Base-by-base conservation (phyloP, 2,113 vertebrate species). In the Miniopterus natalensis region DNA sequence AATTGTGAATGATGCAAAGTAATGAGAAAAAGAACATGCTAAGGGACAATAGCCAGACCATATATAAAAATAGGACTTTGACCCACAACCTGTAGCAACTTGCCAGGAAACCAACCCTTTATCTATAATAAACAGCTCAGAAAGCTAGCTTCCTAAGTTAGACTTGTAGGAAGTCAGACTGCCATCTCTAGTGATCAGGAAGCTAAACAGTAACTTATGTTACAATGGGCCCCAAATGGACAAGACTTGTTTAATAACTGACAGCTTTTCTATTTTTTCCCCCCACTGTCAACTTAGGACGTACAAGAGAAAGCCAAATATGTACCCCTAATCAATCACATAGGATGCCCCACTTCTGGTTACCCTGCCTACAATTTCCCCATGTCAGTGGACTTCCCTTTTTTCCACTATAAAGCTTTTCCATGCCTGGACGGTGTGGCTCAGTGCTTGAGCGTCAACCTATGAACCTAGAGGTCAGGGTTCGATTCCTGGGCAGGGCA, bases 1-100 rank as follows among this genome's bases (percentile, higher is more conserved):
- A 83, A 84, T 40, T 94, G 49, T 84, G 63, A 80, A 80, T 63
- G 15, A 93, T 68, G n/a, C n/a, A 61, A 78, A 88, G 42, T 61
- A 83, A 18, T 49, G 59, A 81, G 42, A 47, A 25, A 81, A n/a
- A 75, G 49, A 96, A 51, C 57, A 53, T 42, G 63, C 29, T 59
- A 70, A 63, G 45, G 18, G 10, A 84, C 53, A 91, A 63, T 40
- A 45, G 4, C 25, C 13, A 94, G 61, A 49, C 40, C n/a, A 47
- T 70, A 47, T 36, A 40, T 75, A 77, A 83, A 61, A 36, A 61
- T 1, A 77, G 75, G 63, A 63, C 18, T 66, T 18, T 87, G 79
- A 80, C 21, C 17, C 29, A 61, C 31, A 80, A 45, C 14, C 25
- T 74, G 13, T 18, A 74, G 66, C 21, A 92, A 49, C 68, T 57